A percentile compares a stretch with the other conserved stretches of the same genome.
phyloP scores from a whole-genome alignment of 2,888 invertebrate genomes.

The Geophilus truncorum region DNA sequence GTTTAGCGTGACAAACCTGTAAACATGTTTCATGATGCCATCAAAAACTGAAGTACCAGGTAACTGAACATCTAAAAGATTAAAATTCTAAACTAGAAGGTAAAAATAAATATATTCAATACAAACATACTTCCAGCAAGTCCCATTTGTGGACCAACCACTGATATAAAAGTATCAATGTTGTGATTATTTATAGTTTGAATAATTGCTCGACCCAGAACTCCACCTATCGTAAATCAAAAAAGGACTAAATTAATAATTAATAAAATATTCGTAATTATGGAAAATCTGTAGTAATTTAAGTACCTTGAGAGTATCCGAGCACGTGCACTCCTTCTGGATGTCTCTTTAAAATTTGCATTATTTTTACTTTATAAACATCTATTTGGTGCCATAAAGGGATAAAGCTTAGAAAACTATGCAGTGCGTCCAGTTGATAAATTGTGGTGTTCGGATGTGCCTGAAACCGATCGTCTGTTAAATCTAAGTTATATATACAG shows the following conservation, averaged over 20 bases:
- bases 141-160: neutral
- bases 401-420: neutral
- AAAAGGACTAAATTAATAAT: too few relatives aligned
- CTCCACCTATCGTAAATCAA: too few relatives aligned
- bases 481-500: too few relatives aligned
- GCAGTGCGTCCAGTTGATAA: neutral
- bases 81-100: neutral
- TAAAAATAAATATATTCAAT: neutral
- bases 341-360: neutral
- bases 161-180: conserved; percentile 1
- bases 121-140: neutral
- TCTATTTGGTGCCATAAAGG: neutral
- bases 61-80: neutral
- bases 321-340: neutral
- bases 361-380: neutral
- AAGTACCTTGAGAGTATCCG: neutral
- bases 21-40: too few relatives aligned
- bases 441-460: neutral
- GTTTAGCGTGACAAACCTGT: too few relatives aligned
- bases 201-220: neutral
- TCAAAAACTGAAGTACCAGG: too few relatives aligned
- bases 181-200: neutral
- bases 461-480: neutral
- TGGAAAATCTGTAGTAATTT: neutral
- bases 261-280: neutral